These are phyloP conservation scores for Brienomyrus longianalis DNA, from an alignment of 2,113 vertebrate species.

Conservation along the genomic window DNA sequence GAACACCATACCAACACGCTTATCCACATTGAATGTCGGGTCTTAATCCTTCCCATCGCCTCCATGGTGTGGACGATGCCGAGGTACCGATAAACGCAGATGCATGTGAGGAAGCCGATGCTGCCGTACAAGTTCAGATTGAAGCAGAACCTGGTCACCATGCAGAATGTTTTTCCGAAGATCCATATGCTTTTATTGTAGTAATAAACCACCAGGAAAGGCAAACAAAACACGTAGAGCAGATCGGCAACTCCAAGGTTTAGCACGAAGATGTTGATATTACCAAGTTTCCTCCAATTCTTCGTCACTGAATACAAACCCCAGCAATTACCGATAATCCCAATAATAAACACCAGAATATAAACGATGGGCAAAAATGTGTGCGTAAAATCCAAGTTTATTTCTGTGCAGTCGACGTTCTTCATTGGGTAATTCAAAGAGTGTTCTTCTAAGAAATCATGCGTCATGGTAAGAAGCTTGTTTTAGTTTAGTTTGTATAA, in stretches of 20 bases:
- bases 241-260: slow-evolving; percentile 57
- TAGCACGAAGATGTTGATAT: slow-evolving; percentile 45
- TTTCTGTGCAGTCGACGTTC: neutral
- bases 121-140: slow-evolving; percentile 61
- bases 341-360: slow-evolving; percentile 40
- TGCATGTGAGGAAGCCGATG: slow-evolving; percentile 61
- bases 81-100: slow-evolving; percentile 60
- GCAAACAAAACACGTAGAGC: slow-evolving; percentile 53
- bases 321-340: slow-evolving; percentile 44
- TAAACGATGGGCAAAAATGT: slow-evolving; percentile 51
- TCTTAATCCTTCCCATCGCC: slow-evolving; percentile 43
- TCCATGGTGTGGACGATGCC: slow-evolving; percentile 56
- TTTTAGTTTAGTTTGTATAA: neutral
- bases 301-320: slow-evolving; percentile 19
- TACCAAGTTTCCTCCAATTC: neutral
- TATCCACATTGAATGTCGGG: neutral
- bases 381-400: slow-evolving; percentile 38
- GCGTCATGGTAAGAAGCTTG: neutral
- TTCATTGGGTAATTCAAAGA: neutral
- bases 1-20: slow-evolving; percentile 41
- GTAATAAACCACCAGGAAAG: slow-evolving; percentile 60
- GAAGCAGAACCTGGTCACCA: slow-evolving; percentile 46
- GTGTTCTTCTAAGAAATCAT: neutral
- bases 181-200: slow-evolving; percentile 36
- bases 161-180: slow-evolving; percentile 52